phyloP scores from a whole-genome alignment of 2,797 vertebrate species.

The Podargus strigoides region DNA sequence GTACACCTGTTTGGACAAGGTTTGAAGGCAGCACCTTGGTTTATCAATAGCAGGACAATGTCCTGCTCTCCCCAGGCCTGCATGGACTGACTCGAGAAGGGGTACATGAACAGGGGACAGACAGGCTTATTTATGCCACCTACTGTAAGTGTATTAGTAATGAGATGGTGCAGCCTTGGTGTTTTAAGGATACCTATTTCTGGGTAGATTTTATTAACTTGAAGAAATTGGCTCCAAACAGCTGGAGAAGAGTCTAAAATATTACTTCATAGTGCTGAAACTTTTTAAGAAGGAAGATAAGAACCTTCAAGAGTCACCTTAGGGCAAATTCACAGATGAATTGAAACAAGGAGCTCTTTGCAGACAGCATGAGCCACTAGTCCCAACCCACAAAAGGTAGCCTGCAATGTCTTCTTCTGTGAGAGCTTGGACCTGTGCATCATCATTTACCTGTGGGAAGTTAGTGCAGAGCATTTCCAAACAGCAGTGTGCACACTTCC shows the following conservation, averaged over 20 bases:
- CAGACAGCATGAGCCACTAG: accelerated
- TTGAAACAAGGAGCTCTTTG: background rate
- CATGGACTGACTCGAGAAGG: accelerated
- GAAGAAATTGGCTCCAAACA: background rate
- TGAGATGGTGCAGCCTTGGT: background rate
- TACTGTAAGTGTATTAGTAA: background rate
- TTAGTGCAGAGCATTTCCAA: background rate
- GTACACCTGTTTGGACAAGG: background rate
- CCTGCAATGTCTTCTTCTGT: background rate
- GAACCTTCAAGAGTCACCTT: background rate
- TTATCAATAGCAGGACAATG: background rate
- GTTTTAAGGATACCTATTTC: background rate
- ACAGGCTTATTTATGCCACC: background rate
- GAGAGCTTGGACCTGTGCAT: background rate
- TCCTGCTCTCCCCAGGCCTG: background rate
- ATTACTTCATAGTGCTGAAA: background rate
- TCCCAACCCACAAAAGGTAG: background rate
- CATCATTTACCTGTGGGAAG: background rate
- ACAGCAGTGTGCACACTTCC: background rate
- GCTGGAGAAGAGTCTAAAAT: background rate
- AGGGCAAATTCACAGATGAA: background rate
- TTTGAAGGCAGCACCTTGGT: background rate
- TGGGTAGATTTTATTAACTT: background rate
- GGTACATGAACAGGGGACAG: accelerated
- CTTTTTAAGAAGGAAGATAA: background rate